Base-by-base conservation (phyloP, 2,113 vertebrate species). In the Gnathonemus longibarbis region DNA sequence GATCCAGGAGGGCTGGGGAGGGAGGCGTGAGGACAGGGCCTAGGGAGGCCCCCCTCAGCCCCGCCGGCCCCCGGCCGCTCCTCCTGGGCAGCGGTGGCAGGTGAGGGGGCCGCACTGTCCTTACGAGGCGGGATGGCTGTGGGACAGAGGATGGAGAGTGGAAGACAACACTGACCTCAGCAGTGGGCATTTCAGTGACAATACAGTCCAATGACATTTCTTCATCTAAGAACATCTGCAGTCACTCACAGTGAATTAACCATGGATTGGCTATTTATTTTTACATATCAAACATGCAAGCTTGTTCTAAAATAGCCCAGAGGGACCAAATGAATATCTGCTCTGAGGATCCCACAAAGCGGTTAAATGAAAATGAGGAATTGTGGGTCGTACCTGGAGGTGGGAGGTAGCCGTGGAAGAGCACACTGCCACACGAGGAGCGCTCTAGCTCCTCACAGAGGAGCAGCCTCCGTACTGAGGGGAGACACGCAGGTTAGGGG, bases 381-480 rank as follows among this genome's bases (percentile, higher is more conserved):
- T 49, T 84, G 50, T 17, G 35, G 4, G 48, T 17, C 90, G 88
- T 94, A 96, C 98, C 98, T 96, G 98, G 98, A 50, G 98, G 98
- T 11, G 98, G 98, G 90, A 99, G 93, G 93, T 99, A 99, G 53
- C 98, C 98, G 7, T 99, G 98, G 91, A 99, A 99, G 39, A 99
- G 97, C 89, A 99, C 98, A 3, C 98, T 99, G 90, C 98, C 98
- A 91, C 98, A 99, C 0, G 98, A 99, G 0, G 98, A 99, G 27
- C 98, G 96, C 90, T 99, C 98, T 93, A 99, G 94, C 90, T 99
- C 98, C 93, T 99, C 98, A 94, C 98, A 99, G 0, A 99, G 93
- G 84, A 98, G 95, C 89, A 99, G 94, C 90, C 98, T 96, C 83
- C 97, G 96, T 52, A 99, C 98, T 99, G 90, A 53, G 92, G n/a